These are phyloP conservation scores for Tipula vernalis DNA, from an alignment of 2,888 invertebrate genomes.

Conservation along the genomic window DNA sequence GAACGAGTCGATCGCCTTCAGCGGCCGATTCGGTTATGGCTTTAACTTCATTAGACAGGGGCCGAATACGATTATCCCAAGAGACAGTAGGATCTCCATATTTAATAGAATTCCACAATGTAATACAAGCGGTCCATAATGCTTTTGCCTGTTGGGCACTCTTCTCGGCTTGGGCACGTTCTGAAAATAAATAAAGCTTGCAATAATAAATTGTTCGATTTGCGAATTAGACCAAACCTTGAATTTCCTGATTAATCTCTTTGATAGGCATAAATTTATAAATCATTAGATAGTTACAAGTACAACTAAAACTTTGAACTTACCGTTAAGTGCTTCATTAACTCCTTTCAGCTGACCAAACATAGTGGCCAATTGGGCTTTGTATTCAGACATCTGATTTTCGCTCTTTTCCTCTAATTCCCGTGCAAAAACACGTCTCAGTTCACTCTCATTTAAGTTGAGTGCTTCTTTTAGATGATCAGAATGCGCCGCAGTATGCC, in stretches of 20 bases:
- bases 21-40: slow-evolving; percentile 63
- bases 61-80: slow-evolving; percentile 45
- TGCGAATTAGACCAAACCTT: slow-evolving; percentile 25
- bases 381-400: slow-evolving; percentile 52
- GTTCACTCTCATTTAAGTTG: slow-evolving; percentile 37
- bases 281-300: background rate
- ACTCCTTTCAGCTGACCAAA: slow-evolving; percentile 64
- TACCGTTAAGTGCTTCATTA: slow-evolving; percentile 62
- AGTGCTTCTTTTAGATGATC: slow-evolving; percentile 68
- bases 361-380: slow-evolving; percentile 57
- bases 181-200: background rate
- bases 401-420: slow-evolving; percentile 54
- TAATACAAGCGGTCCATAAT: slow-evolving; percentile 89
- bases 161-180: slow-evolving; percentile 42
- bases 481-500: slow-evolving; percentile 74
- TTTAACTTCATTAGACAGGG: slow-evolving; percentile 53
- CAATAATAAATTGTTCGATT: background rate
- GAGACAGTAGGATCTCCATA: slow-evolving; percentile 44
- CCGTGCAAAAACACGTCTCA: slow-evolving; percentile 39
- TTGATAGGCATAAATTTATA: slow-evolving; percentile 14
- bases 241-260: slow-evolving; percentile 34
- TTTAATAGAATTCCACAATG: slow-evolving; percentile 64
- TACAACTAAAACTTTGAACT: slow-evolving; percentile 21
- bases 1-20: slow-evolving; percentile 67
- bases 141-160: slow-evolving; percentile 71